These are phyloP conservation scores for Microtus pennsylvanicus DNA, from an alignment of 2,113 vertebrate genomes.

Conservation along the genomic window DNA sequence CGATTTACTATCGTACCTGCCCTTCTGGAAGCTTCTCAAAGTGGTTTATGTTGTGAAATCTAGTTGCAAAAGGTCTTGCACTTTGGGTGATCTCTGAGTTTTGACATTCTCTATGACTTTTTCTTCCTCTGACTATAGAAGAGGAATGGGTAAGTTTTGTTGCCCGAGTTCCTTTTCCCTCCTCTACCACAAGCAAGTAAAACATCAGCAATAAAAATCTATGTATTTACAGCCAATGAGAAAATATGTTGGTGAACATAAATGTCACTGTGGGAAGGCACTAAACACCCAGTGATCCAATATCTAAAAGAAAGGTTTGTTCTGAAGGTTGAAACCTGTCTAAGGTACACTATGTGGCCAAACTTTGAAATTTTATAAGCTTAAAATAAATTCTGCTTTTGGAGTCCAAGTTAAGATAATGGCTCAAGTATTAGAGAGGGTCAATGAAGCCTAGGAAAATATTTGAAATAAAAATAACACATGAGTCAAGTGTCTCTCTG, in stretches of 20 bases:
- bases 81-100: slow-evolving; percentile 63
- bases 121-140: slow-evolving; percentile 55
- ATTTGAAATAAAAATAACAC: slow-evolving; percentile 19
- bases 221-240: slow-evolving; percentile 86
- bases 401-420: slow-evolving; percentile 78
- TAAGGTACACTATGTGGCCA: slow-evolving; percentile 83
- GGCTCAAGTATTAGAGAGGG: background rate
- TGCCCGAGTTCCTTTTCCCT: slow-evolving; percentile 60
- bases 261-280: slow-evolving; percentile 85
- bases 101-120: slow-evolving; percentile 60
- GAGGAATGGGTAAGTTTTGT: slow-evolving; percentile 64
- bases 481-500: background rate
- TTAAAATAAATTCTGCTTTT: background rate
- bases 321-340: slow-evolving; percentile 83
- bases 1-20: slow-evolving; percentile 71
- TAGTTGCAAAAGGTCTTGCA: slow-evolving; percentile 65
- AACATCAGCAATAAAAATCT: slow-evolving; percentile 79
- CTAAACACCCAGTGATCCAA: slow-evolving; percentile 82
- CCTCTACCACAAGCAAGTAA: slow-evolving; percentile 76
- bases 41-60: slow-evolving; percentile 70
- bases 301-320: slow-evolving; percentile 87
- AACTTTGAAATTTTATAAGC: slow-evolving; percentile 68
- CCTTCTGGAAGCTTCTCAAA: slow-evolving; percentile 77
- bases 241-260: slow-evolving; percentile 86
- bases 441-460: background rate